These are phyloP conservation scores for Bombus picipes DNA, from an alignment of 1,140 invertebrate genomes.

Conservation along the genomic window DNA sequence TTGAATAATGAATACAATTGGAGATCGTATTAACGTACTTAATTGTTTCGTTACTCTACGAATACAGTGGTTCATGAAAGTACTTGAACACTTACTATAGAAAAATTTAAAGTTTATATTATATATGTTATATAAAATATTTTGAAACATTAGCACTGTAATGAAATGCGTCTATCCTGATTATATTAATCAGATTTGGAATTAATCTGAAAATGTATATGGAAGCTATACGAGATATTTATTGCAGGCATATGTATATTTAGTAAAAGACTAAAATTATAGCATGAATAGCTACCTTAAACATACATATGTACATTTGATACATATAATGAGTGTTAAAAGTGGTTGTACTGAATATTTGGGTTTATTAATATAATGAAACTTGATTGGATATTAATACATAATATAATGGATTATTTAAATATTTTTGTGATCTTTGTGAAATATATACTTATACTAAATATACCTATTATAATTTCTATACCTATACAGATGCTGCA, in stretches of 20 bases:
- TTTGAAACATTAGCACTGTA: not conserved
- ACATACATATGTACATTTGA: no score
- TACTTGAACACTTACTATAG: not conserved
- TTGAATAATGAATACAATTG: slow-evolving; percentile 30
- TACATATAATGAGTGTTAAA: no score
- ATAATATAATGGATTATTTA: not conserved
- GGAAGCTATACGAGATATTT: not conserved
- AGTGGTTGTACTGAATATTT: not conserved
- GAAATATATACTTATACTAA: not conserved
- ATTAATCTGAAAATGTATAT: not conserved
- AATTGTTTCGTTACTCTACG: slow-evolving; percentile 7
- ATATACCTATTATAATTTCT: not conserved
- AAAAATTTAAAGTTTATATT: not conserved
- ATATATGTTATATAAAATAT: not conserved
- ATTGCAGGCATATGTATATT: not conserved
- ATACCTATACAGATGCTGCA: no score
- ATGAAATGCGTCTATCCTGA: not conserved
- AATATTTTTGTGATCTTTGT: not conserved
- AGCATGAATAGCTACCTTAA: no score
- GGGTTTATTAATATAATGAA: not conserved
- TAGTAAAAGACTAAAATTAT: not conserved
- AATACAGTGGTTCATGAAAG: not conserved
- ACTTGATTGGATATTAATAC: no score
- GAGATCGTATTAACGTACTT: slow-evolving; percentile 9
- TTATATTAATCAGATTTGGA: not conserved